Percentiles rank a stretch among this genome's conserved stretches.
These are phyloP conservation scores for Osmoderma eremita DNA, from an alignment of 2,888 invertebrate species.

Conservation along the genomic window DNA sequence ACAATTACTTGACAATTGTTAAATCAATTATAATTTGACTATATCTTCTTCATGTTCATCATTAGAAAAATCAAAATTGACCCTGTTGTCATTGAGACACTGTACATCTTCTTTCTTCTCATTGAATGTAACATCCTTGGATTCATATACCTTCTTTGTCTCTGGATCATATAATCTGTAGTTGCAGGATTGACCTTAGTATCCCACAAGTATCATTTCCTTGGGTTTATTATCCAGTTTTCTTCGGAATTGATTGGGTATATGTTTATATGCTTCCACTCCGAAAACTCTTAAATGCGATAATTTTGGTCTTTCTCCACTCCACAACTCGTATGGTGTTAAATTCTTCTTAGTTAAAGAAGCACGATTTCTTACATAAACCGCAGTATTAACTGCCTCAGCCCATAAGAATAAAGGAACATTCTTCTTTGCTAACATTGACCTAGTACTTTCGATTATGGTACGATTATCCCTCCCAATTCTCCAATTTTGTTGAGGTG, in stretches of 20 bases:
- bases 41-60: neutral
- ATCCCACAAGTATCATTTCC: constrained; percentile 33
- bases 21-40: too few species aligned
- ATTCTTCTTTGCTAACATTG: constrained; percentile 32
- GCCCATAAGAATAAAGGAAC: constrained; percentile 5
- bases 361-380: constrained; percentile 20
- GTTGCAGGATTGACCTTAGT: constrained; percentile 12
- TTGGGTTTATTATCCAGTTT: constrained; percentile 38
- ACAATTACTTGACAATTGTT: too few species aligned
- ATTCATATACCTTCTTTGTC: neutral
- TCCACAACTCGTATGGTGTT: constrained; percentile 41
- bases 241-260: constrained; percentile 38
- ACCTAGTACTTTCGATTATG: too few species aligned
- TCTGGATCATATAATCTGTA: constrained; percentile 33
- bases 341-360: constrained; percentile 2
- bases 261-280: constrained; percentile 25
- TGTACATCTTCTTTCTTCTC: too few species aligned
- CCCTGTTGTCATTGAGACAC: neutral
- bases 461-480: too few species aligned
- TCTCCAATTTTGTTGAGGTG: too few species aligned
- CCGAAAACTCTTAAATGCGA: constrained; percentile 36
- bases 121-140: neutral
- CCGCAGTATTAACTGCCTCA: constrained; percentile 13
- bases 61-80: neutral
- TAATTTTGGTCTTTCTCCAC: constrained; percentile 29